Evolutionary conservation across 2,113 vertebrate species (phyloP).

Genomic region (Ariopsis seemanni): DNA sequence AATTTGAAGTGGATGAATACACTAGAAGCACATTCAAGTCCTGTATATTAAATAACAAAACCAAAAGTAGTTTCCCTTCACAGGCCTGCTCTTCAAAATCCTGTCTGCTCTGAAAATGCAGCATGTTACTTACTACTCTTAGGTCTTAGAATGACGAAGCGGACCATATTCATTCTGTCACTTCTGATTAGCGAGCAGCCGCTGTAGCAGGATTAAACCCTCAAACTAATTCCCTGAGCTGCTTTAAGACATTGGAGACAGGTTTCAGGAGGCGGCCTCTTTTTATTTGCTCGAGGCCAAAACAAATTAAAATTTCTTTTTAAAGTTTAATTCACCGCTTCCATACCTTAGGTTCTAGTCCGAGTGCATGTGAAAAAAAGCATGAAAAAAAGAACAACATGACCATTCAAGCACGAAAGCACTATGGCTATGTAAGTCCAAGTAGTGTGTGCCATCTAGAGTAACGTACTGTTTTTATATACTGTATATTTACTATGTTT

Average conservation of each 20-base stretch:
- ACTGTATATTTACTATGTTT: not conserved
- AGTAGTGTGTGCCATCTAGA: not conserved
- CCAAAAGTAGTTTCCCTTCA: not conserved
- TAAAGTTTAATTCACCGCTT: not conserved
- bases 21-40: not conserved
- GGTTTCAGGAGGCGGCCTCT: not conserved
- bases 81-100: not conserved
- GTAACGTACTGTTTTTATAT: not conserved
- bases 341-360: conserved; percentile 43
- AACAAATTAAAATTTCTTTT: not conserved
- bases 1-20: not conserved
- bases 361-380: not conserved
- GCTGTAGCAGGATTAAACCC: conserved; percentile 44
- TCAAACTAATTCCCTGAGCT: conserved; percentile 53
- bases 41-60: not conserved
- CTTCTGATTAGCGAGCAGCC: conserved; percentile 48
- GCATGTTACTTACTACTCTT: not conserved
- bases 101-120: not conserved
- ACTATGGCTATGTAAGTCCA: not conserved
- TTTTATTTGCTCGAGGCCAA: not conserved
- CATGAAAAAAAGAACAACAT: not conserved
- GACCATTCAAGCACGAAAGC: not conserved
- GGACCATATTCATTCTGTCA: conserved; percentile 42
- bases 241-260: conserved; percentile 35
- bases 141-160: not conserved